Conservation (phyloP, 2,113 vertebrate genomes). For the Puntigrus tetrazona region DNA sequence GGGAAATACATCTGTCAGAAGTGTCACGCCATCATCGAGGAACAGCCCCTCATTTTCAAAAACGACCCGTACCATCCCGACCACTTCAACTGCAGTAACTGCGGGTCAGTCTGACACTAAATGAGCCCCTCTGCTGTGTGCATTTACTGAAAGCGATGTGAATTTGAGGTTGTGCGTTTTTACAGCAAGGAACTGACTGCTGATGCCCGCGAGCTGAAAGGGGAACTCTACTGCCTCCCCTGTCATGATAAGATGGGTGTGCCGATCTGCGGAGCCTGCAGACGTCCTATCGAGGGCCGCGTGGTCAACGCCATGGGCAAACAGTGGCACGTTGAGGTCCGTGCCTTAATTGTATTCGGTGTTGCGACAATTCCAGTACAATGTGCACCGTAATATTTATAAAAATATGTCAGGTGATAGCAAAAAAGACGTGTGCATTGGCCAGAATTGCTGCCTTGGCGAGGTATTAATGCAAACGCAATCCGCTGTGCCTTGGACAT, state of each 20-base stretch:
- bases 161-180: slow-evolving; percentile 3
- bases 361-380: neutral
- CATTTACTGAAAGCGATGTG: neutral
- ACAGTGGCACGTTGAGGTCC: slow-evolving; percentile 98
- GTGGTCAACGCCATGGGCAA: slow-evolving; percentile 99
- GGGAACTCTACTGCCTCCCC: slow-evolving; percentile 94
- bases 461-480: neutral
- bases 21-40: slow-evolving; percentile 97
- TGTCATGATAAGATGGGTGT: slow-evolving; percentile 99
- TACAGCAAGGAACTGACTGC: slow-evolving; percentile 94
- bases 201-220: slow-evolving; percentile 95
- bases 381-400: neutral
- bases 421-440: neutral
- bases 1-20: slow-evolving; percentile 99
- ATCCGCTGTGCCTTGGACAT: neutral
- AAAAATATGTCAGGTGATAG: neutral
- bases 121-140: neutral
- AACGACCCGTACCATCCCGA: slow-evolving; percentile 98
- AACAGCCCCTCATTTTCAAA: slow-evolving; percentile 96
- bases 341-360: slow-evolving; percentile 14
- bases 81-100: slow-evolving; percentile 98
- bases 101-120: slow-evolving; percentile 78
- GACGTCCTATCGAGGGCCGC: slow-evolving; percentile 94
- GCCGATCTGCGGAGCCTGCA: slow-evolving; percentile 95
- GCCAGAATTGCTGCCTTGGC: neutral